Conservation (phyloP, 2,888 invertebrate genomes). For the Smittia aterrima region DNA sequence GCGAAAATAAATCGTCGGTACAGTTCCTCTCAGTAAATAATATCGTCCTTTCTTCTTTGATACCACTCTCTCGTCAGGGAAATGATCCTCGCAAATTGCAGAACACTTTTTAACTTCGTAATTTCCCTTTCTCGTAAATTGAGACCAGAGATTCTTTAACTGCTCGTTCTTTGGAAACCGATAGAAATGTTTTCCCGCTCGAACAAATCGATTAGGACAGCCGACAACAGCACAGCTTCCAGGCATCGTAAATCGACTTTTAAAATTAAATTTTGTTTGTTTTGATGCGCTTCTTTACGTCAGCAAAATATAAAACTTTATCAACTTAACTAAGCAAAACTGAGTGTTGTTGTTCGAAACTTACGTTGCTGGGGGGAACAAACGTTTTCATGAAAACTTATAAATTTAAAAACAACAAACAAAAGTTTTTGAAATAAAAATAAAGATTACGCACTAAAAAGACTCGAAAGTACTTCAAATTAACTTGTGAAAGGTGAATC, state of each 20-base stretch:
- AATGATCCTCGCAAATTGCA: slow-evolving; percentile 30
- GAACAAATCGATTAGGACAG: background rate
- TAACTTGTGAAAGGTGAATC: too few relatives aligned
- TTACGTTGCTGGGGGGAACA: too few relatives aligned
- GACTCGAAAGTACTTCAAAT: too few relatives aligned
- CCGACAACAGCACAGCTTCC: slow-evolving; percentile 16
- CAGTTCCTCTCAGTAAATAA: slow-evolving; percentile 12
- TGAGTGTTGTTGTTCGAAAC: too few relatives aligned
- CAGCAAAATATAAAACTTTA: too few relatives aligned
- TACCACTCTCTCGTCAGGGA: background rate
- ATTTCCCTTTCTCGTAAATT: slow-evolving; percentile 20
- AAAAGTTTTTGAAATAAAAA: too few relatives aligned
- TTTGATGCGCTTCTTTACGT: too few relatives aligned
- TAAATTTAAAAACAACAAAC: too few relatives aligned
- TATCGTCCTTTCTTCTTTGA: slow-evolving; percentile 29
- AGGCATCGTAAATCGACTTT: background rate
- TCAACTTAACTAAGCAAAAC: too few relatives aligned
- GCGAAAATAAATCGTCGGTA: slow-evolving; percentile 26
- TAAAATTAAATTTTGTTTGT: too few relatives aligned
- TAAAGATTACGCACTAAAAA: too few relatives aligned
- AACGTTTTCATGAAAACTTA: too few relatives aligned
- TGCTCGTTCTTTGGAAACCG: slow-evolving; percentile 28
- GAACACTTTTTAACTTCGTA: slow-evolving; percentile 20
- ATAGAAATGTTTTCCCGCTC: slow-evolving; percentile 33
- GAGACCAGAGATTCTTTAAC: slow-evolving; percentile 8